Evolutionary conservation across 1,140 invertebrate genomes (phyloP).

Genomic region (Eciton burchellii): DNA sequence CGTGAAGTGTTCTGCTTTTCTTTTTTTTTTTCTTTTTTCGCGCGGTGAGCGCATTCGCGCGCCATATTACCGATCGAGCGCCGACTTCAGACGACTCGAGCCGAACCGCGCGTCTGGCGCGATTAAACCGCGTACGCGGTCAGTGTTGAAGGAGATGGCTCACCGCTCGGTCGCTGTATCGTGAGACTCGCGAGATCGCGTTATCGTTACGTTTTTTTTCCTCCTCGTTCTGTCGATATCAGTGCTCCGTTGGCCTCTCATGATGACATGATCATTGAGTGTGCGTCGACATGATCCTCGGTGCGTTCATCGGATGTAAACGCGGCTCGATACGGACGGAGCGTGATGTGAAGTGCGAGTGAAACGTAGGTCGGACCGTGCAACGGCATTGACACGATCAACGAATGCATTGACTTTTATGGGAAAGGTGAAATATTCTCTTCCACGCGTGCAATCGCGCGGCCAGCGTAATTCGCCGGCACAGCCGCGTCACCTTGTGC

Average conservation of each 20-base stretch:
- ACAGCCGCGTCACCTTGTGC: neutral
- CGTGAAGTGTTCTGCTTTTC: slow-evolving; percentile 54
- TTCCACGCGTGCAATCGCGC: too few relatives aligned
- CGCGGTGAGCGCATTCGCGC: slow-evolving; percentile 65
- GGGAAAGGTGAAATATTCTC: too few relatives aligned
- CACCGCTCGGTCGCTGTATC: slow-evolving; percentile 42
- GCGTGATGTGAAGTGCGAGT: neutral
- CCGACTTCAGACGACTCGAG: slow-evolving; percentile 42
- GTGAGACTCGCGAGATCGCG: slow-evolving; percentile 51
- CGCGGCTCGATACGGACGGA: slow-evolving; percentile 45
- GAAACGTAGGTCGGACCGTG: slow-evolving; percentile 27
- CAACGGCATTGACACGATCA: slow-evolving; percentile 66
- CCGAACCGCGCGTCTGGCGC: slow-evolving; percentile 56
- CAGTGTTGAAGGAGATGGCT: slow-evolving; percentile 69
- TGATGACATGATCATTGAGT: slow-evolving; percentile 69
- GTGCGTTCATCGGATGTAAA: slow-evolving; percentile 57
- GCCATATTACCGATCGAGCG: slow-evolving; percentile 71
- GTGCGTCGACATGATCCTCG: slow-evolving; percentile 35
- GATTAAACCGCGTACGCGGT: slow-evolving; percentile 62
- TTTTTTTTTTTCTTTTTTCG: slow-evolving; percentile 41
- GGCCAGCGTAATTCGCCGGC: too few relatives aligned
- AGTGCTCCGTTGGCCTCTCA: slow-evolving; percentile 6
- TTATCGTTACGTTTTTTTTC: slow-evolving; percentile 14
- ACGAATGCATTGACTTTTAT: too few relatives aligned
- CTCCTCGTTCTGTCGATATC: slow-evolving; percentile 9